Evolutionary conservation across 2,113 vertebrate genomes (phyloP).

Genomic region (Salvelinus namaycush): DNA sequence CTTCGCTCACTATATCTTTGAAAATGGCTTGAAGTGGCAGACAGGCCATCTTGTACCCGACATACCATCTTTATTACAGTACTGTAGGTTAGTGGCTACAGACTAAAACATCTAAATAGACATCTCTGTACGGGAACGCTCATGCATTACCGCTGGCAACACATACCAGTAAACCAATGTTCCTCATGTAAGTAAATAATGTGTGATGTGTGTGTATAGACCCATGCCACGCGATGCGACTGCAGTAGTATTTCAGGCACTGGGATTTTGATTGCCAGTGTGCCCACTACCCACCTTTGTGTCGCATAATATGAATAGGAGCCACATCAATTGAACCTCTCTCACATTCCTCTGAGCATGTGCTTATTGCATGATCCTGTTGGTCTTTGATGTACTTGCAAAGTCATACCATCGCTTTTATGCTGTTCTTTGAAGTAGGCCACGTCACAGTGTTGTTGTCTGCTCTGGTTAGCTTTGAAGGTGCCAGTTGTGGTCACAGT

Average conservation of each 20-base stretch:
- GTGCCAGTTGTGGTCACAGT: constrained; percentile 50
- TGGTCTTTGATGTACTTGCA: constrained; percentile 62
- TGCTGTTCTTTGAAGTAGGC: constrained; percentile 59
- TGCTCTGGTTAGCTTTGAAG: constrained; percentile 33
- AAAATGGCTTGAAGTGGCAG: background rate
- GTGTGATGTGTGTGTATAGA: background rate
- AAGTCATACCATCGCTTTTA: constrained; percentile 54
- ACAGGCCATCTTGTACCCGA: background rate
- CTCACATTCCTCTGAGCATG: constrained; percentile 43
- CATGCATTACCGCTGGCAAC: background rate
- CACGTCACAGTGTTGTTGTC: constrained; percentile 34
- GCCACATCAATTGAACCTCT: constrained; percentile 34
- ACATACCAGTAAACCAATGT: background rate
- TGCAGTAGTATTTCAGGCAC: constrained; percentile 19
- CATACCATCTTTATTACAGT: background rate
- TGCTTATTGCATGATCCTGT: constrained; percentile 58
- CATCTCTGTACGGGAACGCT: background rate
- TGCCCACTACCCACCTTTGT: constrained; percentile 10
- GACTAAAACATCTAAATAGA: background rate
- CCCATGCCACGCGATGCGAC: background rate
- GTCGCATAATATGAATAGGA: constrained; percentile 11
- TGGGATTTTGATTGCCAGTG: constrained; percentile 10
- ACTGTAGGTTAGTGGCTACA: background rate
- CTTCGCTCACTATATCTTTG: background rate
- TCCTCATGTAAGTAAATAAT: background rate